phyloP scores from a whole-genome alignment of 2,888 invertebrate genomes.

The Bruchidius siliquastri region DNA sequence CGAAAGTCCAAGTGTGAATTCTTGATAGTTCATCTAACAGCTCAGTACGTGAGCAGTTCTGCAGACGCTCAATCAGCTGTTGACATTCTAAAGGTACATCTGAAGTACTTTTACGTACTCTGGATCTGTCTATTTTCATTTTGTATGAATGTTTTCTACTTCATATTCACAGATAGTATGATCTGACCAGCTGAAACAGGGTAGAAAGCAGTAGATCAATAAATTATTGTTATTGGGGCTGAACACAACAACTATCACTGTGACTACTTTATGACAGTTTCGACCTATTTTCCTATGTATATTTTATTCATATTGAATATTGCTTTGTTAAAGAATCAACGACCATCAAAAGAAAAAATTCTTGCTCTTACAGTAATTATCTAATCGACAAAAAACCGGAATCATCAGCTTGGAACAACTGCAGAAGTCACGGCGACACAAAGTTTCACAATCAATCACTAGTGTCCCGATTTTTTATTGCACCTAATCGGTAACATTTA shows the following conservation, averaged over 20 bases:
- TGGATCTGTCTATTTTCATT: slow-evolving; percentile 79
- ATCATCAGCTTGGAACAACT: neutral
- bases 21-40: slow-evolving; percentile 64
- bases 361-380: neutral
- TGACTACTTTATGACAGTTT: neutral
- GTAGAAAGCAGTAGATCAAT: slow-evolving; percentile 6
- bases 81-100: slow-evolving; percentile 78
- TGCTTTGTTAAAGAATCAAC: neutral
- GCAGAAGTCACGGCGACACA: neutral
- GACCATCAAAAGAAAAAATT: neutral
- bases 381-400: neutral
- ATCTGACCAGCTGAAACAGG: slow-evolving; percentile 12
- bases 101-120: slow-evolving; percentile 77
- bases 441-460: neutral
- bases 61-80: slow-evolving; percentile 67
- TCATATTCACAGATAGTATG: slow-evolving; percentile 15
- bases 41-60: slow-evolving; percentile 60
- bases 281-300: neutral
- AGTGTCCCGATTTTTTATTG: neutral
- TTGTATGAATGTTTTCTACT: slow-evolving; percentile 9
- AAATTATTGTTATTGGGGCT: neutral
- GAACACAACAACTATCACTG: neutral
- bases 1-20: slow-evolving; percentile 78
- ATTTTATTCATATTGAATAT: neutral
- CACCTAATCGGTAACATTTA: neutral